phyloP scores from a whole-genome alignment of 2,888 invertebrate species.

The Patella ulyssiponensis region DNA sequence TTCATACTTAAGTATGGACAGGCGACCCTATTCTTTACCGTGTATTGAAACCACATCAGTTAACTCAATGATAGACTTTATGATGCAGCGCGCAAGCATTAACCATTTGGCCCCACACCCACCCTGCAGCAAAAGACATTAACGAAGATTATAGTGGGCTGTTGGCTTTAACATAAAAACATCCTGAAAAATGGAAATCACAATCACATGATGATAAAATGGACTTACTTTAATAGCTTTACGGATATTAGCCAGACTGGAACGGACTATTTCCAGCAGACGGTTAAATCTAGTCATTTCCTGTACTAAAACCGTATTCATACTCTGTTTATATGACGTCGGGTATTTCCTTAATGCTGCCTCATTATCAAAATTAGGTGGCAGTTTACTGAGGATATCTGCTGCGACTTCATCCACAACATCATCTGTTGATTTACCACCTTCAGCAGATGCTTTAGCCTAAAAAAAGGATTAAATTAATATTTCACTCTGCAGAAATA shows the following conservation, averaged over 20 bases:
- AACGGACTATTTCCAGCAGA: conserved; percentile 66
- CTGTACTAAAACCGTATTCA: conserved; percentile 74
- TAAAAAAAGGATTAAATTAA: conserved; percentile 32
- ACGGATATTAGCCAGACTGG: conserved; percentile 69
- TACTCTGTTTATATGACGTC: conserved; percentile 72
- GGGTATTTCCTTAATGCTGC: conserved; percentile 70
- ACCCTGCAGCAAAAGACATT: too few species aligned
- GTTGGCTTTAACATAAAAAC: too few species aligned
- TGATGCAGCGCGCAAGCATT: too few species aligned
- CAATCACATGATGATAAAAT: neutral
- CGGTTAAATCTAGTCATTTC: conserved; percentile 73
- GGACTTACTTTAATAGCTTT: conserved; percentile 72
- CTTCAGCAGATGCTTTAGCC: conserved; percentile 68
- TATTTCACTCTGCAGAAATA: neutral
- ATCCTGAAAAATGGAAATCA: too few species aligned
- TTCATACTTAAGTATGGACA: too few species aligned
- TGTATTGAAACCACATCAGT: too few species aligned
- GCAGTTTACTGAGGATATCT: conserved; percentile 80
- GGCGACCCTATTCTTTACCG: too few species aligned
- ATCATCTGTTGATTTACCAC: conserved; percentile 83
- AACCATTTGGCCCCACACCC: too few species aligned
- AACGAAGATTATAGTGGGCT: too few species aligned
- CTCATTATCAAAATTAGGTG: conserved; percentile 70
- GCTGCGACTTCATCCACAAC: conserved; percentile 84
- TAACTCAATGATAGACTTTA: too few species aligned